Base-by-base conservation (phyloP, 1,140 invertebrate species). In the Linepithema humile region DNA sequence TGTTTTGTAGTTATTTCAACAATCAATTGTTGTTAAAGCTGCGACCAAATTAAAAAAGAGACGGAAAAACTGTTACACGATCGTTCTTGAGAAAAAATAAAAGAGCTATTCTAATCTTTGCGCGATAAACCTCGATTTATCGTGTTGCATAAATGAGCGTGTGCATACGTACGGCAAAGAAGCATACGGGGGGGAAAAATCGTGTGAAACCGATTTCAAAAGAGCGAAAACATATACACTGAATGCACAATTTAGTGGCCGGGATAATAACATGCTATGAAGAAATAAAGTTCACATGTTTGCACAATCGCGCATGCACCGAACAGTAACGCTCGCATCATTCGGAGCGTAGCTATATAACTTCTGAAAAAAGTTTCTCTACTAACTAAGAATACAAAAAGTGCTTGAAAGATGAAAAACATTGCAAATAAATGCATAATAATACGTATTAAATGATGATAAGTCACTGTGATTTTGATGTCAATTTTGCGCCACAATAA, bases 231-330 rank as follows among this genome's bases (percentile, higher is more conserved):
- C 35, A n/a, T n/a, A 35, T n/a, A 67, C 23, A 69, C 29, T 43
- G 75, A 29, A 32, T 26, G 64, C n/a, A 43, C 65, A 32, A 17
- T 80, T 80, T 80, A 80, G 26, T 64, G 48, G 32, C 45, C 48
- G 12, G 48, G 12, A 80, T 70, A 80, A 80, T 80, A 53, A 80
- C 48, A 48, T 38, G 26, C 35, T 55, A 70, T 80, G 75, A 80
- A 70, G 75, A 80, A 80, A 80, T 80, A 69, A 80, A 57, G 26
- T 80, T 80, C 75, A 80, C 75, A 80, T 35, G 48, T 4, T 80
- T 57, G 75, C 48, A 50, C 35, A 80, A 80, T 12, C 35, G 20
- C 35, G 64, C 12, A 70, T 80, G 64, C 75, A 80, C 26, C 64
- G 23, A 80, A 69, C 48, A 57, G 48, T 80, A 57, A 80, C 75